Evolutionary conservation across 2,888 invertebrate genomes (phyloP), one percentile per base, ranked within the genome.

Genomic region (Brachycybe producta): DNA sequence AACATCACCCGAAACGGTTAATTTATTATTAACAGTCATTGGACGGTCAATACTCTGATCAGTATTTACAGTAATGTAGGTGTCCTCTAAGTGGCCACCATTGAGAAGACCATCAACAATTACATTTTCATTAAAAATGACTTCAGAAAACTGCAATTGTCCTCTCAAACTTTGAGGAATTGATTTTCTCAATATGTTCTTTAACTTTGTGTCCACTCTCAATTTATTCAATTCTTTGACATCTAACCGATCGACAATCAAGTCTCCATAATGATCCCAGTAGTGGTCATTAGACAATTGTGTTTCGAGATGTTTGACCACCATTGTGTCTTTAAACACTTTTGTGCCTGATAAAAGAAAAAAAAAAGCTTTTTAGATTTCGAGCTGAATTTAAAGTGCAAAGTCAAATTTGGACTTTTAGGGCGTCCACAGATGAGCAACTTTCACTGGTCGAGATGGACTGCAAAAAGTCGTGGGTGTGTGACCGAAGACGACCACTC

Each of bases 211-310:
- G 17, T 28, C 3, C 17, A 28, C n/a, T n/a, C 30, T 43, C 21
- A 27, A 19, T 2, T 30, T 30, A 43, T 43, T 43, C 21, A 43
- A 24, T 17, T 43, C 43, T 5, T 27, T 19, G 5, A 27, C 43
- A 5, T 43, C 28, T 30, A 43, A 43, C n/a, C 8, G 21, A 21
- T 28, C 17, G 21, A 43, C 43, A n/a, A 21, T 43, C 13, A 43
- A 27, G 17, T 43, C 43, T n/a, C 43, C 43, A 17, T 28, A 43
- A 28, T 43, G 30, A 13, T 43, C 17, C 43, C 43, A 43, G 5
- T 13, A 21, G 5, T 43, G 17, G 26, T 19, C 17, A 17, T 13
- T 5, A n/a, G 27, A 21, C 2, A 43, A n/a, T 15, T n/a, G 21
- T 5, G 28, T 17, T n/a, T n/a, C n/a, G 13, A 28, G 5, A 27